Evolutionary conservation across 2,797 vertebrate genomes (phyloP).

Genomic region (Muraenolepis orangiensis): DNA sequence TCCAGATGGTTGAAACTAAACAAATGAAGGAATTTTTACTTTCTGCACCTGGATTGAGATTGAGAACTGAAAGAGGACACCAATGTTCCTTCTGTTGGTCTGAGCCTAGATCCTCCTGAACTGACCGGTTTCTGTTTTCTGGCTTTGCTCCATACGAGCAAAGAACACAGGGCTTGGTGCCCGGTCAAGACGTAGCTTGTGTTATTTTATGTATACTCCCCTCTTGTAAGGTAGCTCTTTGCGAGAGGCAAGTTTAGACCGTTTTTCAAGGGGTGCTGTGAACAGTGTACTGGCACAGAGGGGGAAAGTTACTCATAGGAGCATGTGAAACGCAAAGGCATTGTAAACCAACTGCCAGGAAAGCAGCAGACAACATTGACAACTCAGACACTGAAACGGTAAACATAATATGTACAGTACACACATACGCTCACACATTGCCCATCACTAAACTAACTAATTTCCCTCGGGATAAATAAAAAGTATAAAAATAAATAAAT

Average conservation of each 20-base stretch:
- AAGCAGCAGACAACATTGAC: conserved; percentile 20
- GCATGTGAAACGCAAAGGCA: conserved; percentile 40
- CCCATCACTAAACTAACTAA: too few relatives aligned
- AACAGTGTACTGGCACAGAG: conserved; percentile 43
- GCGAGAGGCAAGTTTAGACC: conserved; percentile 17
- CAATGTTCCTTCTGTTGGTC: not conserved
- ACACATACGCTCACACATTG: conserved; percentile 1
- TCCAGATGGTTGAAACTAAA: not conserved
- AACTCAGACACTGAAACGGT: not conserved
- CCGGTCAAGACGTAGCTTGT: conserved; percentile 35
- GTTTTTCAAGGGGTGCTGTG: conserved; percentile 27
- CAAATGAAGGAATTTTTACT: not conserved
- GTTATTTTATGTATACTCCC: conserved; percentile 1
- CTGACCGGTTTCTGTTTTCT: conserved; percentile 11
- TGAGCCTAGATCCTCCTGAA: conserved; percentile 10
- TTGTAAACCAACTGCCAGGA: conserved; percentile 30
- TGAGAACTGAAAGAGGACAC: not conserved
- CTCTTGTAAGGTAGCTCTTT: conserved; percentile 11
- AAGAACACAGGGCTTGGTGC: conserved; percentile 13
- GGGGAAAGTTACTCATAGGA: conserved; percentile 51
- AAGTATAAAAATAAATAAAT: too few relatives aligned
- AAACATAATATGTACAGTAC: not conserved
- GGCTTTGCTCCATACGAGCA: not conserved
- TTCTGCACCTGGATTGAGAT: not conserved
- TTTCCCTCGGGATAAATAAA: too few relatives aligned